A percentile compares a stretch with the other conserved stretches of the same genome.
These are phyloP conservation scores for Trichacis sp. DNA, from an alignment of 2,888 invertebrate species.

Conservation along the genomic window DNA sequence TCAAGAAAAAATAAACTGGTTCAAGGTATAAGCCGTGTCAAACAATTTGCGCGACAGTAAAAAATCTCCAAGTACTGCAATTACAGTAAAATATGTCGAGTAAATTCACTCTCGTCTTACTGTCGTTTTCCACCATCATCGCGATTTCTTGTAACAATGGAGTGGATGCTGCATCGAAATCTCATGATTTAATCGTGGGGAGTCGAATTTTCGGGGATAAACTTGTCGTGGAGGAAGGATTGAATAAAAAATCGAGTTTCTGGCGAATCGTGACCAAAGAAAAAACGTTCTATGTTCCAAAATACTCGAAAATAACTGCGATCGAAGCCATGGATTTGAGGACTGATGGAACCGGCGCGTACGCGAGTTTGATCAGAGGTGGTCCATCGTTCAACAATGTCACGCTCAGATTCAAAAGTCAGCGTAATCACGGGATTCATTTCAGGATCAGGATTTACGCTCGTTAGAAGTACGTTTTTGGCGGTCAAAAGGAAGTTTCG, in stretches of 20 bases:
- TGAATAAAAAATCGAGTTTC: slow-evolving; percentile 54
- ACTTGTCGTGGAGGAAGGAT: slow-evolving; percentile 37
- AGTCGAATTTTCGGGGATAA: slow-evolving; percentile 48
- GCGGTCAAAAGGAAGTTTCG: no score
- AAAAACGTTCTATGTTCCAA: slow-evolving; percentile 47
- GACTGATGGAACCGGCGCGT: slow-evolving; percentile 69
- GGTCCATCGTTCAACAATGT: slow-evolving; percentile 60
- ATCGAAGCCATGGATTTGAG: slow-evolving; percentile 67
- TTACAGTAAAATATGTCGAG: no score
- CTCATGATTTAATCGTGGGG: slow-evolving; percentile 55
- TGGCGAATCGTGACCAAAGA: slow-evolving; percentile 51
- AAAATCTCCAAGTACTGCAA: no score
- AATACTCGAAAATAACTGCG: slow-evolving; percentile 59
- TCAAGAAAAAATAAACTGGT: no score
- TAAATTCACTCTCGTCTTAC: no score
- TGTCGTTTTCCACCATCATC: background rate
- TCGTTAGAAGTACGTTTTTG: slow-evolving; percentile 33
- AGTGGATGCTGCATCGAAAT: slow-evolving; percentile 14
- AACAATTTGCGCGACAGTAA: no score
- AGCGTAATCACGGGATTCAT: slow-evolving; percentile 65
- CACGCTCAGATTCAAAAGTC: slow-evolving; percentile 67
- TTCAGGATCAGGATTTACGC: slow-evolving; percentile 67
- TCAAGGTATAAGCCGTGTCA: no score
- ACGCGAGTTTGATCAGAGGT: slow-evolving; percentile 61
- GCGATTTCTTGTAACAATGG: background rate